These are phyloP conservation scores for Congeria kusceri DNA, from an alignment of 2,888 invertebrate genomes.

Conservation along the genomic window DNA sequence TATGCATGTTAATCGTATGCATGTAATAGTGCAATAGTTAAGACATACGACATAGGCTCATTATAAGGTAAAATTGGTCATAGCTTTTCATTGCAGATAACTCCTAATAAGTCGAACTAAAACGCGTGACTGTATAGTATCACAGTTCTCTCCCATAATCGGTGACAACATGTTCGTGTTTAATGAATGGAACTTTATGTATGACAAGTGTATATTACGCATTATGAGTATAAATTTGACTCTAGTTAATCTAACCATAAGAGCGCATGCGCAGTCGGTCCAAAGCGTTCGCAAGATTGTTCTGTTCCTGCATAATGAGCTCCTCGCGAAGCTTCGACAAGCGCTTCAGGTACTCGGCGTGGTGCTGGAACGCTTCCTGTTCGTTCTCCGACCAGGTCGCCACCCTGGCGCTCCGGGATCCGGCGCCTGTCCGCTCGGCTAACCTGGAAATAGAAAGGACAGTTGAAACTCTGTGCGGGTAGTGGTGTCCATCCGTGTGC, in stretches of 20 bases:
- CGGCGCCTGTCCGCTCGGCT: constrained; percentile 72
- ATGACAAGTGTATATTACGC: no score
- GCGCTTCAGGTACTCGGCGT: constrained; percentile 75
- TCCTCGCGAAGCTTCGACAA: constrained; percentile 75
- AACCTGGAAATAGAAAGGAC: constrained; percentile 62
- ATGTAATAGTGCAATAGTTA: no score
- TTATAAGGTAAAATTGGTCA: no score
- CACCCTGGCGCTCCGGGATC: constrained; percentile 59
- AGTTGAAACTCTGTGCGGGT: neutral
- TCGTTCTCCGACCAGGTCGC: constrained; percentile 69
- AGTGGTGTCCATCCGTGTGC: no score
- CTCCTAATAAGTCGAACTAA: no score
- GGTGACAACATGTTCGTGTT: no score
- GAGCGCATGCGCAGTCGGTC: constrained; percentile 74
- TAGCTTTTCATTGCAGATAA: no score
- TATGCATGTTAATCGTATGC: no score
- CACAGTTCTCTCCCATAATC: no score
- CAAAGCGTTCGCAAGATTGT: constrained; percentile 73
- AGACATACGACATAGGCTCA: no score
- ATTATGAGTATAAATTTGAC: neutral
- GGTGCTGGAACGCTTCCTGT: constrained; percentile 64
- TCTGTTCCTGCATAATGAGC: constrained; percentile 75
- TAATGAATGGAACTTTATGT: no score
- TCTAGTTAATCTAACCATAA: constrained; percentile 36
- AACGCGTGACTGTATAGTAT: no score